These are phyloP conservation scores for Magallana ariakensis DNA, from an alignment of 1,140 invertebrate species.

Conservation along the genomic window DNA sequence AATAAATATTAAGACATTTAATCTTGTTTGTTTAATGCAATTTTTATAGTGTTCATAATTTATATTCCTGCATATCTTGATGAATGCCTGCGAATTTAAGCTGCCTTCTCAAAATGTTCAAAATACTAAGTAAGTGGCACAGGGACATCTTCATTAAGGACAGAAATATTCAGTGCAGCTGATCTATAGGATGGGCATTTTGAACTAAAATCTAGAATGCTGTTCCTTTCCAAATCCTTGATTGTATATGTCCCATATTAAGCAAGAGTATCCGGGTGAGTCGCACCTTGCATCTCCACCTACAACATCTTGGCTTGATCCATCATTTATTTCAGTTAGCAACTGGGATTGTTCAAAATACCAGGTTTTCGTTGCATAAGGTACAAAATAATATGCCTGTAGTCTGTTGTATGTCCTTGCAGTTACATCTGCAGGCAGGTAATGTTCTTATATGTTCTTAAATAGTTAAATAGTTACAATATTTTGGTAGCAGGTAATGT, in stretches of 20 bases:
- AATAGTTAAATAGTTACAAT: conserved; percentile 38
- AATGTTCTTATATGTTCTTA: no score
- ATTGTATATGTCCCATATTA: conserved; percentile 56
- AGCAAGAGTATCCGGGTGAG: conserved; percentile 51
- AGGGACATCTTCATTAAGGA: no score
- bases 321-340: not conserved
- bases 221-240: conserved; percentile 49
- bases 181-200: no score
- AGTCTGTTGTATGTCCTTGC: conserved; percentile 10
- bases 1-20: not conserved
- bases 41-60: no score
- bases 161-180: no score
- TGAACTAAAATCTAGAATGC: conserved; percentile 33
- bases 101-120: no score
- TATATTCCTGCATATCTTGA: no score
- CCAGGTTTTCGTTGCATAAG: conserved; percentile 4
- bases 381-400: conserved; percentile 45
- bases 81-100: no score
- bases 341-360: not conserved
- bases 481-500: conserved; percentile 35
- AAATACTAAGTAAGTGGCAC: no score
- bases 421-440: conserved; percentile 45
- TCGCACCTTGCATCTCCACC: conserved; percentile 54
- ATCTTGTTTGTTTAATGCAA: not conserved
- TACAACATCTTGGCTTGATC: not conserved